Evolutionary conservation across 1,140 invertebrate species (phyloP).

Genomic region (Neotoxoptera formosana): DNA sequence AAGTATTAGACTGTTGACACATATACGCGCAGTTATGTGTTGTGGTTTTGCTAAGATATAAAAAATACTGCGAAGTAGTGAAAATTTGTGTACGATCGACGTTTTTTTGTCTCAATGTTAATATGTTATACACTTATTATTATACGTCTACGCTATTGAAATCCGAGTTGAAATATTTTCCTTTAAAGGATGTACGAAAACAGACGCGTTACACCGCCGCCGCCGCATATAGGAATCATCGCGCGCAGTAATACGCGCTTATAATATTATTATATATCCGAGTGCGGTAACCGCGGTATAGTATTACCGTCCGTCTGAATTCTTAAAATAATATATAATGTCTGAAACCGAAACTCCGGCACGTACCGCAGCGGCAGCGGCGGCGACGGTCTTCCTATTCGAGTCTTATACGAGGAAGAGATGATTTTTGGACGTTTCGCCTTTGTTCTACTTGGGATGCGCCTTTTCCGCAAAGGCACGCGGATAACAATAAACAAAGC

Average conservation of each 20-base stretch:
- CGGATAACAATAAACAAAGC: too few relatives aligned
- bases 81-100: neutral
- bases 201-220: neutral
- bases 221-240: neutral
- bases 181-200: neutral
- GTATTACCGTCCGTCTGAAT: neutral
- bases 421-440: too few relatives aligned
- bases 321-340: neutral
- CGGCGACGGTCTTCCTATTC: too few relatives aligned
- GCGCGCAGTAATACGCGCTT: neutral
- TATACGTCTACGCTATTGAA: neutral
- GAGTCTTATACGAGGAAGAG: too few relatives aligned
- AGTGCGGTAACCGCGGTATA: neutral
- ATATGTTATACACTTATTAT: neutral
- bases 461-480: too few relatives aligned
- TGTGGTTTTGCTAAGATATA: neutral
- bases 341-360: neutral
- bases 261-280: neutral
- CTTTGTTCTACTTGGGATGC: too few relatives aligned
- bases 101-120: neutral
- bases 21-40: neutral
- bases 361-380: neutral
- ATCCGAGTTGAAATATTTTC: neutral
- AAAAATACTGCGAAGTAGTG: slow-evolving; percentile 18
- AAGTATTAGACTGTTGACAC: slow-evolving; percentile 30